A percentile compares a stretch with the other conserved stretches of the same genome.
Evolutionary conservation across 2,888 invertebrate genomes (phyloP).

Genomic region (Acholoe squamosa): DNA sequence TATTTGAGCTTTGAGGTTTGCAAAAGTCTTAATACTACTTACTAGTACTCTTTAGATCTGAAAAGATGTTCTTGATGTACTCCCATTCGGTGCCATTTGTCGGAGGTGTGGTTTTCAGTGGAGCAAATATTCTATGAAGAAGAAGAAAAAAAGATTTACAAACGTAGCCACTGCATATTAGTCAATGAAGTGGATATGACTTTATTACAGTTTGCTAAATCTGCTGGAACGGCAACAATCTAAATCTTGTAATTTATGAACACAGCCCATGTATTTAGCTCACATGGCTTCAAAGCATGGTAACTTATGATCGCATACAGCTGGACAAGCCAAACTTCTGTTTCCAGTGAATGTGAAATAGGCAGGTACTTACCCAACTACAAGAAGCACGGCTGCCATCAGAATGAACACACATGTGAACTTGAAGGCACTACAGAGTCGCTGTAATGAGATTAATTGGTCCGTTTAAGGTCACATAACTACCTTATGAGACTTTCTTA

Average conservation of each 20-base stretch:
- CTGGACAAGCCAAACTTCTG: too few species aligned
- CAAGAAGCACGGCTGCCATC: slow-evolving; percentile 72
- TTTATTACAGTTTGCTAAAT: too few species aligned
- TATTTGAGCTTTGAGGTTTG: too few species aligned
- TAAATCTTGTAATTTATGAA: too few species aligned
- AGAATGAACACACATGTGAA: slow-evolving; percentile 82
- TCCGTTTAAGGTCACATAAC: too few species aligned
- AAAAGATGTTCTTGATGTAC: slow-evolving; percentile 77
- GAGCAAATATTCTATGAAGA: slow-evolving; percentile 76
- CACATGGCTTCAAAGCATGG: too few species aligned
- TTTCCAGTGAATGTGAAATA: not conserved
- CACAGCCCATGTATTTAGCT: too few species aligned
- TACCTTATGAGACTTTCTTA: too few species aligned
- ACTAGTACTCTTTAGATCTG: slow-evolving; percentile 76
- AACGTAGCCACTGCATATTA: too few species aligned
- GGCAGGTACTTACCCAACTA: slow-evolving; percentile 67
- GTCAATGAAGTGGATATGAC: too few species aligned
- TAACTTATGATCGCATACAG: too few species aligned
- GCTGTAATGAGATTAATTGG: slow-evolving; percentile 78
- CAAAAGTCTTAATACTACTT: slow-evolving; percentile 67
- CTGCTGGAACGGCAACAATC: slow-evolving; percentile 62
- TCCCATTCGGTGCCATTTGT: slow-evolving; percentile 79
- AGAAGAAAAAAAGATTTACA: too few species aligned
- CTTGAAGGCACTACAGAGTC: slow-evolving; percentile 81
- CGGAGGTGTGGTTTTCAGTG: slow-evolving; percentile 68